Base-by-base conservation (phyloP, 2,797 vertebrate species). In the Lycodopsis pacificus region DNA sequence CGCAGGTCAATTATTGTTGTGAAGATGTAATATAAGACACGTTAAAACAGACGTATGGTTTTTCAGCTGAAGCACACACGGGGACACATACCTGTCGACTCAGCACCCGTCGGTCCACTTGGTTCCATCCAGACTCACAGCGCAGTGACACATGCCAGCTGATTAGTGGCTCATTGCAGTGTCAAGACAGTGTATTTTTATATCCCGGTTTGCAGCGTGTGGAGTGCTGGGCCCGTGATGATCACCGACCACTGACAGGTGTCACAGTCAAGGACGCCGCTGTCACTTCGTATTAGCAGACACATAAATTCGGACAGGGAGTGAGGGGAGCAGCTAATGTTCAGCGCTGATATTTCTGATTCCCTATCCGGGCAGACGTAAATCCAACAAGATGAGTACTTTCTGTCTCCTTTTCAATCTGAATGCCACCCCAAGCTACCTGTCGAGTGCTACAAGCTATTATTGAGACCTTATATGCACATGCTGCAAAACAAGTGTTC, bases 251-350 rank as follows among this genome's bases (percentile, higher is more conserved):
- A 86, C 86, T 94, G 94, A 92, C 92, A 95, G 91, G 91, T 93
- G 91, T 91, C 81, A 67, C 82, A 92, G 90, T 91, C 91, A 93
- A 94, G 94, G 93, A 93, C 90, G 80, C 22, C 25, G 70, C 91
- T 93, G 95, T 95, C 94, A 91, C 89, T 91, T 92, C 83, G 84
- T 77, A 94, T 94, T 93, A 94, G 91, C 91, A 89, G 86, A 94
- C 91, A 92, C 88, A 91, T 92, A 91, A 84, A 92, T 93, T 88
- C 66, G 73, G 78, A 88, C 83, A 83, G 81, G 85, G 80, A 83
- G 84, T 84, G 59, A 80, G 70, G 61, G 58, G 57, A 76, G 70
- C 70, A 77, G 84, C 82, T 85, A 62, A 88, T 83, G 78, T 83
- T 88, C 81, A 86, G 81, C 79, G 89, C 84, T 93, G 91, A 92